Evolutionary conservation across 2,113 vertebrate species (phyloP).

Genomic region (Plecotus auritus): DNA sequence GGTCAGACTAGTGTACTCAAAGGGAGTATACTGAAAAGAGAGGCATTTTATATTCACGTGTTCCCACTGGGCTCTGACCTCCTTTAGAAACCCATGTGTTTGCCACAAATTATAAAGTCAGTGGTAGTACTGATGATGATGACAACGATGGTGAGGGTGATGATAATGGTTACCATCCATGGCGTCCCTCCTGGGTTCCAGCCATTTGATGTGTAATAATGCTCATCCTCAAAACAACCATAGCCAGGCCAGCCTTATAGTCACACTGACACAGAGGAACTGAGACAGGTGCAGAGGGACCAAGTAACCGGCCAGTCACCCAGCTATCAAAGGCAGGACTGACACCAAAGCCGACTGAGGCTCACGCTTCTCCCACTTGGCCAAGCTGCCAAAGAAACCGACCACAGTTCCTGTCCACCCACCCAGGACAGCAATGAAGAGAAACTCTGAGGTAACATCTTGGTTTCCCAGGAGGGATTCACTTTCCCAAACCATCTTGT

Average conservation of each 20-base stretch:
- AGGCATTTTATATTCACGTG: fast-evolving
- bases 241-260: fast-evolving
- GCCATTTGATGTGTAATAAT: fast-evolving
- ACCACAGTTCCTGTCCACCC: neutral
- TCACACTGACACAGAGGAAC: fast-evolving
- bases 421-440: neutral
- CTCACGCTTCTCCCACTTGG: neutral
- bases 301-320: neutral
- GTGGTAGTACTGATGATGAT: neutral
- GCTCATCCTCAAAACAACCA: neutral
- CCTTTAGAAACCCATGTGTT: neutral
- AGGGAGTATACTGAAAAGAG: neutral
- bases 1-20: neutral
- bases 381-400: neutral
- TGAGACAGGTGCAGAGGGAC: neutral
- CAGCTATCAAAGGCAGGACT: neutral
- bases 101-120: neutral
- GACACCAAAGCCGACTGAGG: neutral
- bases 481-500: neutral
- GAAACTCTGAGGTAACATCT: neutral
- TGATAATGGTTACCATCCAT: neutral
- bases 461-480: neutral
- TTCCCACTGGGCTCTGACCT: neutral
- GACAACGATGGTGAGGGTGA: too few species aligned
- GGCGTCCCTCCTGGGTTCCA: neutral